Evolutionary conservation across 2,888 invertebrate genomes (phyloP), one percentile per base, ranked within the genome.

Genomic region (Sminthurides aquaticus): DNA sequence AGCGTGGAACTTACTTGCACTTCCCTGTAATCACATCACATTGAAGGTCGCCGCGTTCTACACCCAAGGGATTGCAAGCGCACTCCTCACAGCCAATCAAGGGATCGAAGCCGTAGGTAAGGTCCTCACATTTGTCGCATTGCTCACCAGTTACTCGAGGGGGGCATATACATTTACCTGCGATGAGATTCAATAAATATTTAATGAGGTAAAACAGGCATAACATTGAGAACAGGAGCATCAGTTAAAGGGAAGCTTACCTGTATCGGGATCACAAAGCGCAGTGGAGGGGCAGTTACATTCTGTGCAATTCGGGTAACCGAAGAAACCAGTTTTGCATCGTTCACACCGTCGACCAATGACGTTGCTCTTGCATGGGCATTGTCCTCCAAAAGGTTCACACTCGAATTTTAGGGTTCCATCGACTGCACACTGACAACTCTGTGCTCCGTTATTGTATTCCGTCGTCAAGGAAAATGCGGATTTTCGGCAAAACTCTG

Each of bases 21-120:
- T 86, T 87, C 11, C 99, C 99, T 73, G 84, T 90, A 61, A 86
- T 81, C 1, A 90, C 82, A 77, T 98, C 90, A 78, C 99, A 99
- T 76, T 95, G 93, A 62, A 90, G 79, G 71, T 88, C 85, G 43
- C 87, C 85, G 70, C 82, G 80, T 52, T 85, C 79, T 0, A 95
- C 91, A 3, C 99, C 99, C 43, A 88, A 79, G 1, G 86, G 85
- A 76, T 91, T 85, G 78, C 99, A 99, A 76, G 87, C 88, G 78
- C 98, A 99, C 70, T 90, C 89, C 79, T 93, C 91, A 78, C 99
- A 99, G 5, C 99, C 99, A 75, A 93, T 90, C 62, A 94, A 86
- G 52, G 90, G 87, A 81, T 99, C 91, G 77, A 88, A 95, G 52
- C 95, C 95, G 77, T 90, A 97, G 0, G 97, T 97, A 68, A 87